Percentiles rank a stretch among this genome's conserved stretches.
Evolutionary conservation across 2,797 vertebrate species (phyloP).

Genomic region (Microctenopoma stevenorrisi): DNA sequence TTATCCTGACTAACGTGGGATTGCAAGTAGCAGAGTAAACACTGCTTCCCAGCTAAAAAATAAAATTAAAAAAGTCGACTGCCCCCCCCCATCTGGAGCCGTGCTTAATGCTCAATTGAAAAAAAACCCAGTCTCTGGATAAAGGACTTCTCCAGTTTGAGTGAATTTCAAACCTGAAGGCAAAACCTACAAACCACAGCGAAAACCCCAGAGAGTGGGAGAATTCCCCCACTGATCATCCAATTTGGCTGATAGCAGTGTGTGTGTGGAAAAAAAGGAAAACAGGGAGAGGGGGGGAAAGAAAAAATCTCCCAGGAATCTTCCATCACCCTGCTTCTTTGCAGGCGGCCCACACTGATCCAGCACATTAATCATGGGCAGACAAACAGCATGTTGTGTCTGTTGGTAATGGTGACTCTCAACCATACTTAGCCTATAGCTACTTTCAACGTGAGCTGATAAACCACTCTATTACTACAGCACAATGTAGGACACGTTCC

Average conservation of each 20-base stretch:
- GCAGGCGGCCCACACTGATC: conserved; percentile 68
- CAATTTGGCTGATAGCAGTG: conserved; percentile 79
- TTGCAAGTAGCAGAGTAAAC: conserved; percentile 51
- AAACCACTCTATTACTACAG: conserved; percentile 79
- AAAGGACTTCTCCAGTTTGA: conserved; percentile 65
- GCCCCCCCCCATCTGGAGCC: conserved; percentile 33
- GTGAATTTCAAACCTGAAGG: conserved; percentile 78
- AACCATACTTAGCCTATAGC: conserved; percentile 81
- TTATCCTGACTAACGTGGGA: conserved; percentile 20
- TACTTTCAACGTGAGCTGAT: conserved; percentile 78
- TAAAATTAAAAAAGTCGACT: conserved; percentile 4
- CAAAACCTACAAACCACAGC: conserved; percentile 78
- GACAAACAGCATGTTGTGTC: conserved; percentile 83
- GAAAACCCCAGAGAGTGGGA: conserved; percentile 70
- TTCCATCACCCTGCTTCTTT: conserved; percentile 68
- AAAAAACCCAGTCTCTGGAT: conserved; percentile 61
- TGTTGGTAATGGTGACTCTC: conserved; percentile 81
- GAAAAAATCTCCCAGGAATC: conserved; percentile 72
- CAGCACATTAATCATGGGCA: conserved; percentile 78
- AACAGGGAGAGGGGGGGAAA: conserved; percentile 23
- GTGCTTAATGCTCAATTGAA: conserved; percentile 69
- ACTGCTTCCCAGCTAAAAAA: conserved; percentile 26
- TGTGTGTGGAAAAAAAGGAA: conserved; percentile 27
- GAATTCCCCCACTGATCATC: conserved; percentile 81
- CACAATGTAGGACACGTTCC: conserved; percentile 74